phyloP scores from a whole-genome alignment of 2,797 vertebrate species.

The Centroberyx gerrardi region DNA sequence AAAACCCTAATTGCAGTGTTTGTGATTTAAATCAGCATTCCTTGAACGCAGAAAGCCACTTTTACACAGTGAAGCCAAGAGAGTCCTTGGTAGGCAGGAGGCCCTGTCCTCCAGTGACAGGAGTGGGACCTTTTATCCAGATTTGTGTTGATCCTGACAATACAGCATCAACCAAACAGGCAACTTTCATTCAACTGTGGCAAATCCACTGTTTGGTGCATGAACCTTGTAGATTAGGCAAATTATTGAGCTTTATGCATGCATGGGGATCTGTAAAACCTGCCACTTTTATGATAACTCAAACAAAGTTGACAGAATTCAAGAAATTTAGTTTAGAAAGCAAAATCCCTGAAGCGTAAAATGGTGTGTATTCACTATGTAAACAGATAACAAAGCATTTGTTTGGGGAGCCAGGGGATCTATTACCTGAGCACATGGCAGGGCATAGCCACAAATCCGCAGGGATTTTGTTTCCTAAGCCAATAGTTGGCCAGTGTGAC shows the following conservation, averaged over 20 bases:
- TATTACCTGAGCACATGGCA: slow-evolving; percentile 79
- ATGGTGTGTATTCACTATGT: slow-evolving; percentile 47
- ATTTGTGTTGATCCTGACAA: slow-evolving; percentile 49
- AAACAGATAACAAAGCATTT: slow-evolving; percentile 70
- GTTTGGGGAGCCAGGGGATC: slow-evolving; percentile 61
- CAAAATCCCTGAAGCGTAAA: slow-evolving; percentile 36
- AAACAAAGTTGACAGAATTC: slow-evolving; percentile 45
- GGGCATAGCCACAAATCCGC: slow-evolving; percentile 72
- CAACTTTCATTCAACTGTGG: slow-evolving; percentile 55
- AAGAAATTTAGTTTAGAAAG: slow-evolving; percentile 12
- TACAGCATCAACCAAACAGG: slow-evolving; percentile 26
- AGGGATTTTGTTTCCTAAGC: slow-evolving; percentile 76
- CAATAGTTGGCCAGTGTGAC: slow-evolving; percentile 64
- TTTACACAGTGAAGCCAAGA: not conserved
- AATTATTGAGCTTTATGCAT: slow-evolving; percentile 14
- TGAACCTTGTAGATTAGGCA: slow-evolving; percentile 18
- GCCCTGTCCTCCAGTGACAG: slow-evolving; percentile 29
- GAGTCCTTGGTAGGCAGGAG: slow-evolving; percentile 6
- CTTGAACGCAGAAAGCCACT: slow-evolving; percentile 18
- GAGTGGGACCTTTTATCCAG: slow-evolving; percentile 40
- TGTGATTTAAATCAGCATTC: slow-evolving; percentile 31
- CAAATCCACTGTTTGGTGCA: slow-evolving; percentile 37
- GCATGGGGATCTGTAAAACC: slow-evolving; percentile 36
- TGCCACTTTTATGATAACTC: slow-evolving; percentile 42
- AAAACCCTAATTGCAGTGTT: not conserved